These are phyloP conservation scores for Vulpes lagopus DNA, from an alignment of 2,113 vertebrate genomes.

Conservation along the genomic window DNA sequence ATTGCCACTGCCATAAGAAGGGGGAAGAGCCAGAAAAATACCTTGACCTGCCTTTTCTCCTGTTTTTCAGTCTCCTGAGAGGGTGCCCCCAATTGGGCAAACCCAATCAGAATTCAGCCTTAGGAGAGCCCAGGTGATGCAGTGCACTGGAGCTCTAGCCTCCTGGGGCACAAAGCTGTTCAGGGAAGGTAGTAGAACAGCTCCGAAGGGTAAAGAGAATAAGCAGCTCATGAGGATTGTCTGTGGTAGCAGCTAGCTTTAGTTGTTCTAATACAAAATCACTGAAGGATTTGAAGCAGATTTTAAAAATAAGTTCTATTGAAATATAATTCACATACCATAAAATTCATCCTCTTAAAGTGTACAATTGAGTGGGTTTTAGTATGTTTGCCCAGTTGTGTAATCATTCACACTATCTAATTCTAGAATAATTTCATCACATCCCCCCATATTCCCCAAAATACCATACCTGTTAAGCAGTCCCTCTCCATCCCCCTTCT, in stretches of 20 bases:
- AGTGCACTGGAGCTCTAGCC: background rate
- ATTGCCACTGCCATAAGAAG: background rate
- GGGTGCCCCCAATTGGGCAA: background rate
- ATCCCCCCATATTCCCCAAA: background rate
- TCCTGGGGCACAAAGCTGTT: background rate
- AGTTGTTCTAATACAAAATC: background rate
- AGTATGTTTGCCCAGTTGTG: background rate
- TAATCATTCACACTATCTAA: background rate
- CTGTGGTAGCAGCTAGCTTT: constrained; percentile 35
- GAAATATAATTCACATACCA: background rate
- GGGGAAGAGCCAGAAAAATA: background rate
- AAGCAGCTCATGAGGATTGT: background rate
- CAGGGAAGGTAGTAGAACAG: background rate
- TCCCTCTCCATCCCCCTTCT: background rate
- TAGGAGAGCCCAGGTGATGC: background rate
- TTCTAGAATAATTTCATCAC: constrained; percentile 21
- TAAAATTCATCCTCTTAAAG: constrained; percentile 29
- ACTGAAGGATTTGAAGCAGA: constrained; percentile 7
- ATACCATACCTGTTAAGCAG: background rate
- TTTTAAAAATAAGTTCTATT: constrained; percentile 23
- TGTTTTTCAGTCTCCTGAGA: background rate
- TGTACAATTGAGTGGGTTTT: background rate
- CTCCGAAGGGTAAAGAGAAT: background rate
- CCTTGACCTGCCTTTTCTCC: background rate
- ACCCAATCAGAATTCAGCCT: background rate